These are phyloP conservation scores for Phalacrocorax brasilianus DNA, from an alignment of 2,113 vertebrate genomes.

Conservation along the genomic window DNA sequence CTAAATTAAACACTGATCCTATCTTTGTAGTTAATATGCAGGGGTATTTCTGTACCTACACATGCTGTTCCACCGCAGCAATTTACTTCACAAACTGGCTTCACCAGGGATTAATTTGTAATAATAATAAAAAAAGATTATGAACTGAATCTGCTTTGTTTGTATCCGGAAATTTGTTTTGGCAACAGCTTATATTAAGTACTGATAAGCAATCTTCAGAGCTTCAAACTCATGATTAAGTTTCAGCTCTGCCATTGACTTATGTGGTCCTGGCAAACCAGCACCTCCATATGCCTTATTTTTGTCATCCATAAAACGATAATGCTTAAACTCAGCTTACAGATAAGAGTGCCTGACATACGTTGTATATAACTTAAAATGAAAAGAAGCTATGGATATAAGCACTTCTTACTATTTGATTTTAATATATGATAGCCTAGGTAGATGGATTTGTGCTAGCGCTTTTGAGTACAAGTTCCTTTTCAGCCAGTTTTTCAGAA, in stretches of 20 bases:
- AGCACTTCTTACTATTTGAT: not conserved
- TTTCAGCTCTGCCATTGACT: not conserved
- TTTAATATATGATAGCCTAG: not conserved
- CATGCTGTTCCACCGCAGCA: conserved; percentile 19
- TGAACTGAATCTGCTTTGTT: conserved; percentile 18
- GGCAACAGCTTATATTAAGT: conserved; percentile 1
- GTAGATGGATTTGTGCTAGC: not conserved
- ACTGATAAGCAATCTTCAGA: conserved; percentile 27
- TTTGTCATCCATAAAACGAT: not conserved
- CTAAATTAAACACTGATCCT: conserved; percentile 64
- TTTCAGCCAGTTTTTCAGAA: not conserved
- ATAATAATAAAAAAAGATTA: conserved; percentile 11
- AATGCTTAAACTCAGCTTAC: not conserved
- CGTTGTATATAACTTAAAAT: not conserved
- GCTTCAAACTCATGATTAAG: not conserved
- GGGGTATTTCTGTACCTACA: conserved; percentile 2
- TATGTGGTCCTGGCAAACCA: not conserved
- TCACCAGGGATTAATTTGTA: conserved; percentile 28
- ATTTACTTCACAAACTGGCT: conserved; percentile 36
- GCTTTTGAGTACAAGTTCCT: not conserved
- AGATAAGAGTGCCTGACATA: not conserved
- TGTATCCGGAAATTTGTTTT: conserved; percentile 23
- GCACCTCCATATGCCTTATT: not conserved
- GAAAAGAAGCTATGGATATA: not conserved
- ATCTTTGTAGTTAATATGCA: conserved; percentile 48